Evolutionary conservation across 2,888 invertebrate genomes (phyloP).

Genomic region (Pseudococcus jackbeardsleyi): DNA sequence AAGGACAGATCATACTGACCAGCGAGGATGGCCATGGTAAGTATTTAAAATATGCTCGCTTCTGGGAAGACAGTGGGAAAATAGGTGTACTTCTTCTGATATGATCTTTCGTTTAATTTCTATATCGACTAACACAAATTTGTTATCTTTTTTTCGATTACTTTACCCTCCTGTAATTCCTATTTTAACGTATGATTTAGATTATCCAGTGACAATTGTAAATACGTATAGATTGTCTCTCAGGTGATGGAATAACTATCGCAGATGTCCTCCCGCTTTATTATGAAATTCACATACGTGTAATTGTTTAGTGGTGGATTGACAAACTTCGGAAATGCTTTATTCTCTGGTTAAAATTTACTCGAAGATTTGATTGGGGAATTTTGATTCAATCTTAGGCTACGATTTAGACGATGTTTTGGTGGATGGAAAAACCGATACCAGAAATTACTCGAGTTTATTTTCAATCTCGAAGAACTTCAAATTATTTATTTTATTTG

Average conservation of each 20-base stretch:
- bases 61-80: not conserved
- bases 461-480: too few species aligned
- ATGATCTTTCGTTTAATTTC: not conserved
- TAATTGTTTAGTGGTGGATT: not conserved
- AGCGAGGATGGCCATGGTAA: slow-evolving; percentile 94
- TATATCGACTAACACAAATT: not conserved
- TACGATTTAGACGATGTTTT: too few species aligned
- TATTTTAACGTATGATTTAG: not conserved
- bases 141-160: not conserved
- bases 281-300: not conserved
- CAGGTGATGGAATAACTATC: not conserved
- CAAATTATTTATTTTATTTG: not conserved
- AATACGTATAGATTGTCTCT: not conserved
- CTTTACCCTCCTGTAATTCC: not conserved
- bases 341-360: too few species aligned
- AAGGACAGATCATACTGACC: slow-evolving; percentile 94
- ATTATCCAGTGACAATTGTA: not conserved
- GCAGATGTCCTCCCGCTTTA: too few species aligned
- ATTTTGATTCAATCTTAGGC: too few species aligned
- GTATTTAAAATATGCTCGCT: slow-evolving; percentile 63
- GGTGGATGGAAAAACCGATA: too few species aligned
- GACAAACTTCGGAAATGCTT: not conserved
- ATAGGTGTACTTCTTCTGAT: not conserved
- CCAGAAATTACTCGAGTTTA: too few species aligned
- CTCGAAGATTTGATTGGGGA: too few species aligned